Evolutionary conservation across 2,888 invertebrate genomes (phyloP).

Genomic region (Aphodius sticticus): DNA sequence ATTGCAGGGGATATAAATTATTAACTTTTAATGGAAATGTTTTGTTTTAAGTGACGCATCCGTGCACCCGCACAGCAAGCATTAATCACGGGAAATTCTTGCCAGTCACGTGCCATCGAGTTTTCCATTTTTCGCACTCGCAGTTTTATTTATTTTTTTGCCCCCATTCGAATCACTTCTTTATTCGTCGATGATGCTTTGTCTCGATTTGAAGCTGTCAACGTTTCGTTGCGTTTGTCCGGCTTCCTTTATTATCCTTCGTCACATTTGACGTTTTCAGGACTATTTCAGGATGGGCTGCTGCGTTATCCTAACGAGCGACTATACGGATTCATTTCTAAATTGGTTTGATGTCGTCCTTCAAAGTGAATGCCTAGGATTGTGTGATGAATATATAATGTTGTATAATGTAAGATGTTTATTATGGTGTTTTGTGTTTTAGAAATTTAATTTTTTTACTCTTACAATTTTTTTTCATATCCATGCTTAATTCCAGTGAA

Average conservation of each 20-base stretch:
- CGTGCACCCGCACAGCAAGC: neutral
- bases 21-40: neutral
- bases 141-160: neutral
- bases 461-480: too few species aligned
- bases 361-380: too few species aligned
- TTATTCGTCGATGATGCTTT: neutral
- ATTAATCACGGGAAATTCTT: constrained; percentile 4
- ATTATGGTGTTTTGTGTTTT: too few species aligned
- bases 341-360: too few species aligned
- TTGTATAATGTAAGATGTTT: too few species aligned
- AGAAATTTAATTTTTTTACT: too few species aligned
- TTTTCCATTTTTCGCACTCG: neutral
- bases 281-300: neutral
- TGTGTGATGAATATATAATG: too few species aligned
- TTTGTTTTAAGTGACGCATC: neutral
- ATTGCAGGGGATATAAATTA: too few species aligned
- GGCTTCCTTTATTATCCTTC: neutral
- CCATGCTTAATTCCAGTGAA: too few species aligned
- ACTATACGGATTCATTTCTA: too few species aligned
- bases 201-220: neutral
- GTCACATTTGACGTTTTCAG: neutral
- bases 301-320: neutral
- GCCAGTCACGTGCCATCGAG: neutral
- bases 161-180: neutral
- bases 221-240: neutral